A percentile compares a stretch with the other conserved stretches of the same genome.
Conservation (phyloP, 2,888 invertebrate genomes). For the Trichogramma evanescens region DNA sequence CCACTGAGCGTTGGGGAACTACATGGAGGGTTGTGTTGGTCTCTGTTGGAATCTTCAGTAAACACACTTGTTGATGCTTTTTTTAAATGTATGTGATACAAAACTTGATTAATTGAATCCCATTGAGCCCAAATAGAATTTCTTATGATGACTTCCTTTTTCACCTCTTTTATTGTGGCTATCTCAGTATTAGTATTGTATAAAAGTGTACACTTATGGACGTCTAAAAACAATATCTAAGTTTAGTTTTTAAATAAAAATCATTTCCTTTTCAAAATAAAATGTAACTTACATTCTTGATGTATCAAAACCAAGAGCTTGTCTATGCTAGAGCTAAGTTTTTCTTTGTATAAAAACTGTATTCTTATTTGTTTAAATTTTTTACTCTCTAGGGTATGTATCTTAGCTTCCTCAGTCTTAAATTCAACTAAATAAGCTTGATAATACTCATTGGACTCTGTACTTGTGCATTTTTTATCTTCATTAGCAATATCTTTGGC, state of each 20-base stretch:
- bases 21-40: constrained; percentile 48
- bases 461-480: constrained; percentile 14
- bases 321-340: constrained; percentile 47
- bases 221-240: constrained; percentile 27
- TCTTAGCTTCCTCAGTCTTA: constrained; percentile 45
- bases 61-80: constrained; percentile 63
- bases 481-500: constrained; percentile 7
- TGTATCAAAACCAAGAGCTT: constrained; percentile 70
- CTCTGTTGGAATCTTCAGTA: constrained; percentile 56
- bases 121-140: constrained; percentile 82
- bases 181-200: constrained; percentile 27
- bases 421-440: constrained; percentile 60
- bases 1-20: constrained; percentile 70
- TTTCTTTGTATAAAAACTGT: constrained; percentile 67
- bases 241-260: constrained; percentile 6
- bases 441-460: constrained; percentile 49
- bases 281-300: constrained; percentile 63
- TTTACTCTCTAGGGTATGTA: constrained; percentile 50
- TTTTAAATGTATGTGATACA: constrained; percentile 78
- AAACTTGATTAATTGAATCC: constrained; percentile 70
- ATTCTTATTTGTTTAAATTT: constrained; percentile 68
- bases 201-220: constrained; percentile 35
- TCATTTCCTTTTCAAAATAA: background rate
- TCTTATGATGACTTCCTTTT: constrained; percentile 54
- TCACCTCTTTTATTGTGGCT: constrained; percentile 32